Percentiles rank a stretch among this genome's conserved stretches.
These are phyloP conservation scores for Phylloscopus trochiloides DNA, from an alignment of 2,113 vertebrate genomes.

Conservation along the genomic window DNA sequence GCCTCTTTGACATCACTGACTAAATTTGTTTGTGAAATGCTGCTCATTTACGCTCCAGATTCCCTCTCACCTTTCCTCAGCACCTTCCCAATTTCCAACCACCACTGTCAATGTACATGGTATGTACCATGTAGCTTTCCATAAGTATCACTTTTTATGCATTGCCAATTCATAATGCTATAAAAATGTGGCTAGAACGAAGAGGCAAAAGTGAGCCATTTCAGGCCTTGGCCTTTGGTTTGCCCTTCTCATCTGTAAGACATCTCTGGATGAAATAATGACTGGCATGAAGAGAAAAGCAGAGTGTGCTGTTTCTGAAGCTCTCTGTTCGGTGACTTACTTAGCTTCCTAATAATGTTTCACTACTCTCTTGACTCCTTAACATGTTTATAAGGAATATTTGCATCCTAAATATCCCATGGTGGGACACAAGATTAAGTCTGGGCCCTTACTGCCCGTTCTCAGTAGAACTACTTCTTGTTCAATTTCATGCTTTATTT, in stretches of 20 bases:
- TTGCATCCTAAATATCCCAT: neutral
- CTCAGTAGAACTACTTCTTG: neutral
- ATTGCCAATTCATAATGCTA: neutral
- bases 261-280: neutral
- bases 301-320: neutral
- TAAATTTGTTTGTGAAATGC: neutral
- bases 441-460: neutral
- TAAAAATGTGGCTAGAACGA: neutral
- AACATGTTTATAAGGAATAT: neutral
- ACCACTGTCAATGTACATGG: neutral
- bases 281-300: neutral
- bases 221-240: neutral
- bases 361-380: neutral
- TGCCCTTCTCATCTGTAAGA: neutral
- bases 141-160: neutral
- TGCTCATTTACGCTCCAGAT: neutral
- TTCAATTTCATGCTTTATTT: neutral
- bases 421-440: neutral
- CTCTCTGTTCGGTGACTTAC: neutral
- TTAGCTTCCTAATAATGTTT: neutral
- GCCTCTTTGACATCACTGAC: neutral
- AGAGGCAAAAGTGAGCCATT: neutral
- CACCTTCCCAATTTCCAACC: neutral
- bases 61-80: neutral
- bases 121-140: neutral